A percentile compares a stretch with the other conserved stretches of the same genome.
These are phyloP conservation scores for Apoderus coryli DNA, from an alignment of 2,888 invertebrate genomes.

Conservation along the genomic window DNA sequence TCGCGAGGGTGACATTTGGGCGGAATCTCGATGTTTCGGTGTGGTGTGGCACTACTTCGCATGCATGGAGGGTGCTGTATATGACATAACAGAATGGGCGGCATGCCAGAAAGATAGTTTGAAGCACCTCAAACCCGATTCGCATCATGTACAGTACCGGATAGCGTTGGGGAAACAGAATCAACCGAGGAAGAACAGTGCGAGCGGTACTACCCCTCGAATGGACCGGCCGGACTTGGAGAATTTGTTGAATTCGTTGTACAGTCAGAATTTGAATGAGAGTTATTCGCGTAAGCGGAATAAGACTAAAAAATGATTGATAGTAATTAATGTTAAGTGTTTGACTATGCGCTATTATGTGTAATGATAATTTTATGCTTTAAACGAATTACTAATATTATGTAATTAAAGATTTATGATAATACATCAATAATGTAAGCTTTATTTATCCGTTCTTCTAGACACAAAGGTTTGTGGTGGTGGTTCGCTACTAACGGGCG, in stretches of 20 bases:
- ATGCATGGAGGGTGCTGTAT: conserved; percentile 90
- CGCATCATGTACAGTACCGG: conserved; percentile 80
- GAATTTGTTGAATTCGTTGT: conserved; percentile 67
- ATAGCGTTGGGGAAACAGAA: conserved; percentile 58
- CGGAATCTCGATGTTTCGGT: conserved; percentile 74
- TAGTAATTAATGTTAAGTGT: conserved; percentile 13
- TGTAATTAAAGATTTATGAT: too few relatives aligned
- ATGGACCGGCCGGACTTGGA: conserved; percentile 65
- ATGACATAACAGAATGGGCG: conserved; percentile 96
- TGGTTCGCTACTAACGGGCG: too few relatives aligned
- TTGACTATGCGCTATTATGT: conserved; percentile 15
- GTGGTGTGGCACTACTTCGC: conserved; percentile 91
- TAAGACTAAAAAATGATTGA: conserved; percentile 26
- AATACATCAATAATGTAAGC: too few relatives aligned
- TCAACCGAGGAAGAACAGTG: conserved; percentile 22
- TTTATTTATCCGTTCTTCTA: too few relatives aligned
- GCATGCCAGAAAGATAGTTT: conserved; percentile 74
- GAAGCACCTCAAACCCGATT: conserved; percentile 76
- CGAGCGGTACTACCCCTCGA: conserved; percentile 21
- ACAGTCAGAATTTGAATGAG: conserved; percentile 43
- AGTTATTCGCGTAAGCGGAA: conserved; percentile 24
- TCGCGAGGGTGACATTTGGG: conserved; percentile 94
- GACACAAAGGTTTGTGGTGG: too few relatives aligned
- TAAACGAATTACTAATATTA: conserved; percentile 18
- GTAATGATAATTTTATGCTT: conserved; percentile 18